A percentile compares a stretch with the other conserved stretches of the same genome.
These are phyloP conservation scores for Sebastes aleutianus DNA, from an alignment of 2,797 vertebrate species.

Conservation along the genomic window DNA sequence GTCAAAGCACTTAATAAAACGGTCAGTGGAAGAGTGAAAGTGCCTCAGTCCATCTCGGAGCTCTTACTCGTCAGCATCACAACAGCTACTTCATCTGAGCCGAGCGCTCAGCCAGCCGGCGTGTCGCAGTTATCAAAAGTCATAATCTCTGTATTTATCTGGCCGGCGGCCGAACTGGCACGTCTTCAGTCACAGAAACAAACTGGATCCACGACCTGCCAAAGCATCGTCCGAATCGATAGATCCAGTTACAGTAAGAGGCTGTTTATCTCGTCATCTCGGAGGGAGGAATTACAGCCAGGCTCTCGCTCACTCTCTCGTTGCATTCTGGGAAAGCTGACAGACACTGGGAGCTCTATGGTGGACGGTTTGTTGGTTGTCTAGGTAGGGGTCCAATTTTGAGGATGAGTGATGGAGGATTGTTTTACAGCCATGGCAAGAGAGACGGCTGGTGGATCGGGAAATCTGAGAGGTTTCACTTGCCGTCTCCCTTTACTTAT, in stretches of 20 bases:
- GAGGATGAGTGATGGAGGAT: constrained; percentile 20
- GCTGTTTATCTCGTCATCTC: constrained; percentile 50
- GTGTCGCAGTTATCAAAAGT: constrained; percentile 49
- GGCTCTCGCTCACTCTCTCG: neutral
- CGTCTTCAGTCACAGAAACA: constrained; percentile 37
- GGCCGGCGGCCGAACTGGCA: constrained; percentile 28
- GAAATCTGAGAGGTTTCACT: neutral
- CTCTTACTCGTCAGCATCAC: neutral
- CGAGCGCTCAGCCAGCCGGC: neutral
- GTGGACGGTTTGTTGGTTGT: neutral
- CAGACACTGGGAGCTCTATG: neutral
- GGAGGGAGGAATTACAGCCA: constrained; percentile 21
- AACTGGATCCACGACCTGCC: constrained; percentile 41
- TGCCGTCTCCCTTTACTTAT: neutral
- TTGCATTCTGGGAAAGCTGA: constrained; percentile 55
- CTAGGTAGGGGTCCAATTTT: neutral
- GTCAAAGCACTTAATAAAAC: neutral
- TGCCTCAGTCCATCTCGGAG: neutral
- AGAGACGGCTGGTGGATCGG: too few species aligned
- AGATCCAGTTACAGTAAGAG: constrained; percentile 60
- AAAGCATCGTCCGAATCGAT: constrained; percentile 38
- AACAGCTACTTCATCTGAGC: constrained; percentile 18
- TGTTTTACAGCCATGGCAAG: neutral
- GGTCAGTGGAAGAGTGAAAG: neutral
- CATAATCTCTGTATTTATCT: constrained; percentile 58